Percentiles rank a stretch among this genome's conserved stretches.
Evolutionary conservation across 2,888 invertebrate genomes (phyloP).

Genomic region (Dromius quadrimaculatus): DNA sequence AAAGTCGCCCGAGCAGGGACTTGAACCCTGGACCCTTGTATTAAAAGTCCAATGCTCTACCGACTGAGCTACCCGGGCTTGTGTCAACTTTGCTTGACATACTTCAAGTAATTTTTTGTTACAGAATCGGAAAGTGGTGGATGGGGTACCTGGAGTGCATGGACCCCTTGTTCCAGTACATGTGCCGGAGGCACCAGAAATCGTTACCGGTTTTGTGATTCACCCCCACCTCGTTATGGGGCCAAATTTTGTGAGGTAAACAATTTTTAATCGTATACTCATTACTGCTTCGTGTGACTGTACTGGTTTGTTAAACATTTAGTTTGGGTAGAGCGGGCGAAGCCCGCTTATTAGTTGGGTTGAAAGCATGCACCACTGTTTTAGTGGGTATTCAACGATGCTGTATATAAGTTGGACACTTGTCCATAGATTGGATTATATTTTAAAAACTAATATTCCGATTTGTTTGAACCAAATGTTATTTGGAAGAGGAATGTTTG

Average conservation of each 20-base stretch:
- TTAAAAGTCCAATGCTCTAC: constrained; percentile 83
- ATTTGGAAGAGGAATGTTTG: too few species aligned
- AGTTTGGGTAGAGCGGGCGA: too few species aligned
- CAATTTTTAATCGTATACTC: too few species aligned
- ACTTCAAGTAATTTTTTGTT: constrained; percentile 53
- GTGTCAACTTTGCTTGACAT: background rate
- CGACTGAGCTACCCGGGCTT: constrained; percentile 81
- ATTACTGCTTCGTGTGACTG: too few species aligned
- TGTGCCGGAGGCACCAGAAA: constrained; percentile 83
- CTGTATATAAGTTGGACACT: too few species aligned
- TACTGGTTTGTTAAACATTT: too few species aligned
- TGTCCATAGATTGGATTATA: too few species aligned
- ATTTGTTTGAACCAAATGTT: too few species aligned
- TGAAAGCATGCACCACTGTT: too few species aligned
- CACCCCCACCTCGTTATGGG: constrained; percentile 88
- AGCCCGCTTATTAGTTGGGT: too few species aligned
- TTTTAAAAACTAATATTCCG: too few species aligned
- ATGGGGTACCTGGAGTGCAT: constrained; percentile 84
- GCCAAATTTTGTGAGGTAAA: constrained; percentile 89
- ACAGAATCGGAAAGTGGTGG: constrained; percentile 82
- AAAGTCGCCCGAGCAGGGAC: constrained; percentile 82
- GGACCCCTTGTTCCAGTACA: constrained; percentile 86
- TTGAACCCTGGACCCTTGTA: constrained; percentile 85
- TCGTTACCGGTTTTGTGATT: constrained; percentile 89
- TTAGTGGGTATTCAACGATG: too few species aligned